phyloP scores from a whole-genome alignment of 2,888 invertebrate species.

The Sarcophaga caerulescens region DNA sequence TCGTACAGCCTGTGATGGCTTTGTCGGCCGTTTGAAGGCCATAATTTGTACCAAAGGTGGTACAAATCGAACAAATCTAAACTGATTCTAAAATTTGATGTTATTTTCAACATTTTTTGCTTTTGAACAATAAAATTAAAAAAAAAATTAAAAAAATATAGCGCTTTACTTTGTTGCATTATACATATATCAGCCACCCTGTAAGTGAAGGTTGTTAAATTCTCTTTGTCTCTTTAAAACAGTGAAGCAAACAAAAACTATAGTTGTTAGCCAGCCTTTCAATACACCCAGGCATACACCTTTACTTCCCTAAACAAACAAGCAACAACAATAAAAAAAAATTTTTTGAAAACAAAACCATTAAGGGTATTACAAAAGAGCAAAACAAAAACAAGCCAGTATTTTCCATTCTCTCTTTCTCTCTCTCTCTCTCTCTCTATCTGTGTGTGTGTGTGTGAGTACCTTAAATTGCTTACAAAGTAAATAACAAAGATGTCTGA shows the following conservation, averaged over 20 bases:
- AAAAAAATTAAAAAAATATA: no score
- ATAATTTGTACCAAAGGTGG: no score
- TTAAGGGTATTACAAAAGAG: background rate
- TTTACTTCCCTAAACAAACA: background rate
- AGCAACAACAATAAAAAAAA: background rate
- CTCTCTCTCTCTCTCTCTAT: background rate
- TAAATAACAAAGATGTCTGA: background rate
- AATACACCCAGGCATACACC: background rate
- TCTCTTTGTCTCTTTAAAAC: background rate
- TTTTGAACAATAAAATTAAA: no score
- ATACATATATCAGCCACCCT: no score
- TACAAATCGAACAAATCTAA: no score
- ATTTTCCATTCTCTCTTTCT: background rate
- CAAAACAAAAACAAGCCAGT: background rate
- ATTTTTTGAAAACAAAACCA: background rate
- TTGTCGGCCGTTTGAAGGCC: no score
- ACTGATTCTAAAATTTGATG: no score
- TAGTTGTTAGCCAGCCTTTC: background rate
- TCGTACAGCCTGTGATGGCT: no score
- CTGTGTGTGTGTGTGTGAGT: slow-evolving; percentile 6
- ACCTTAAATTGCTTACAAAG: background rate
- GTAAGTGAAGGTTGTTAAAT: background rate
- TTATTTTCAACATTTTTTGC: no score
- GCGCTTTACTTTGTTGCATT: no score
- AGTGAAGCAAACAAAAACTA: background rate